These are phyloP conservation scores for Lordiphosa mommai DNA, from an alignment of 1,140 invertebrate species.

Conservation along the genomic window DNA sequence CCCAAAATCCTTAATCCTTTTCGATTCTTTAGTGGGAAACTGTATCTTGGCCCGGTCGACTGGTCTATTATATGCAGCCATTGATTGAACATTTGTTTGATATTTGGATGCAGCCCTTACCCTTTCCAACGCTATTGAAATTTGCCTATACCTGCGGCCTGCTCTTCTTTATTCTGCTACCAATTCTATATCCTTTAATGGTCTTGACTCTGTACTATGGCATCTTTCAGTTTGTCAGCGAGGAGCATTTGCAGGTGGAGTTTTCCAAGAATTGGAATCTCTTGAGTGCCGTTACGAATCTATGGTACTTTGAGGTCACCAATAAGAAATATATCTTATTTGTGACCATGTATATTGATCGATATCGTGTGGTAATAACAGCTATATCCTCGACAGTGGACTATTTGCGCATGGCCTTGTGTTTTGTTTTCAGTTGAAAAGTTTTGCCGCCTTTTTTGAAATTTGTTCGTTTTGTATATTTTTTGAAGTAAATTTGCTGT, in stretches of 20 bases:
- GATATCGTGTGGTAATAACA: conserved; percentile 52
- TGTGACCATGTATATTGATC: conserved; percentile 56
- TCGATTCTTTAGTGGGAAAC: conserved; percentile 27
- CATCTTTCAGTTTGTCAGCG: conserved; percentile 39
- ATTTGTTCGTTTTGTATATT: no score
- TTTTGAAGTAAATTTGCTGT: no score
- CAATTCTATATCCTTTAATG: conserved; percentile 40
- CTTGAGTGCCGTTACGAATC: conserved; percentile 8
- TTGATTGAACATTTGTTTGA: conserved; percentile 43
- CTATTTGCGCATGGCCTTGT: conserved; percentile 58
- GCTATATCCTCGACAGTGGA: conserved; percentile 57
- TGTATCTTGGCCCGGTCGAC: conserved; percentile 26
- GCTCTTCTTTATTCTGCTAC: conserved; percentile 50
- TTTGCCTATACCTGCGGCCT: conserved; percentile 33
- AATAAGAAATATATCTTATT: conserved; percentile 50
- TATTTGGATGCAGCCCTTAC: conserved; percentile 56
- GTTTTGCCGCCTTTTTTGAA: no score
- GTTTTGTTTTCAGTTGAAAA: conserved; percentile 33
- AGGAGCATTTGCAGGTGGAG: conserved; percentile 19
- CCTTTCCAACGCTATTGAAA: conserved; percentile 57
- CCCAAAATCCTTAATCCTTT: neutral
- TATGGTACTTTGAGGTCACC: conserved; percentile 47
- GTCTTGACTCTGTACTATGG: conserved; percentile 42
- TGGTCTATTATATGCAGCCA: conserved; percentile 63
- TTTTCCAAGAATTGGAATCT: conserved; percentile 29